A percentile compares a stretch with the other conserved stretches of the same genome.
Conservation (phyloP, 2,888 invertebrate species). For the Corythucha ciliata region DNA sequence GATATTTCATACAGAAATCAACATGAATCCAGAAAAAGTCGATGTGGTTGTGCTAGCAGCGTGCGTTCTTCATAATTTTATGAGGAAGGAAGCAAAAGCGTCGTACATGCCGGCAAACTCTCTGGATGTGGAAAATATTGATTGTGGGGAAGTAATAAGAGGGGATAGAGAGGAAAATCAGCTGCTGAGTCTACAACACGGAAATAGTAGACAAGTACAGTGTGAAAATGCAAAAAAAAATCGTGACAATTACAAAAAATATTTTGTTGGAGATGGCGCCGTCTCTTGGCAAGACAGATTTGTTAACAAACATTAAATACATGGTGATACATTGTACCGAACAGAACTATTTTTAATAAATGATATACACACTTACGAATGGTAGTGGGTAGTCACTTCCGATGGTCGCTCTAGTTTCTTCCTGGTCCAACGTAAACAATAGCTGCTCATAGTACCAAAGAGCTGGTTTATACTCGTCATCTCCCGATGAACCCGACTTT, state of each 20-base stretch:
- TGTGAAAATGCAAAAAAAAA: constrained; percentile 20
- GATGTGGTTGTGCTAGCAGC: constrained; percentile 26
- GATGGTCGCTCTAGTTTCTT: constrained; percentile 23
- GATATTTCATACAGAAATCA: constrained; percentile 27
- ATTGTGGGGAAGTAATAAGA: constrained; percentile 21
- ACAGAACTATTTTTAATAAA: constrained; percentile 9
- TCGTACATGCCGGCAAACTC: constrained; percentile 21
- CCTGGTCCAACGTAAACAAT: constrained; percentile 20
- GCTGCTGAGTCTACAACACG: constrained; percentile 20
- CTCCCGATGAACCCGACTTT: constrained; percentile 16
- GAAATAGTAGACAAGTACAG: constrained; percentile 21
- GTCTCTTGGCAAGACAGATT: constrained; percentile 21
- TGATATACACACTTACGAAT: constrained; percentile 20
- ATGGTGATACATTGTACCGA: background rate
- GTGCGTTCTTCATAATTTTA: constrained; percentile 19
- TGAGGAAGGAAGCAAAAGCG: constrained; percentile 24
- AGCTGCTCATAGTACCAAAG: background rate
- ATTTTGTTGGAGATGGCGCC: constrained; percentile 19
- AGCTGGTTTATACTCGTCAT: background rate
- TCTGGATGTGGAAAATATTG: constrained; percentile 22
- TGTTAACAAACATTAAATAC: constrained; percentile 1
- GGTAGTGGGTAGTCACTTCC: constrained; percentile 19
- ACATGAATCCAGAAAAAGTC: constrained; percentile 27
- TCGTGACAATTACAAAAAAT: constrained; percentile 20
- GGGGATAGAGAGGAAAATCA: constrained; percentile 20